phyloP scores from a whole-genome alignment of 2,113 vertebrate species.

The Scytalopus superciliaris region DNA sequence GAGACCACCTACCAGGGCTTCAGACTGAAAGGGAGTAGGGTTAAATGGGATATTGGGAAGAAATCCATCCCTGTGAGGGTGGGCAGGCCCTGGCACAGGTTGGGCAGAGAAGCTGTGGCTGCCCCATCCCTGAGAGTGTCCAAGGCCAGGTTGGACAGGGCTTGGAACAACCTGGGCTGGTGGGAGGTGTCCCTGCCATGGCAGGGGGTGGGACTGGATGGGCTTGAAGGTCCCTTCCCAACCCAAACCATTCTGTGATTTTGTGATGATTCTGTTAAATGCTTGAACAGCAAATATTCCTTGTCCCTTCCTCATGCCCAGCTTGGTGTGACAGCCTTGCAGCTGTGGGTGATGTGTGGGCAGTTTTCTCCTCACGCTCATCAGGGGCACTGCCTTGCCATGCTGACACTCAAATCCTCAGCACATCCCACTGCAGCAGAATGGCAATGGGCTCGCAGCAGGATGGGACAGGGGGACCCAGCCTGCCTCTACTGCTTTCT shows the following conservation, averaged over 20 bases:
- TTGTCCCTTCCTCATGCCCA: background rate
- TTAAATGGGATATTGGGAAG: background rate
- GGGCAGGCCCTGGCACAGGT: background rate
- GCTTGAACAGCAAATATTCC: background rate
- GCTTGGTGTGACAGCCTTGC: background rate
- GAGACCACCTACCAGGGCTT: background rate
- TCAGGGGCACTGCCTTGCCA: background rate
- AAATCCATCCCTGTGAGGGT: background rate
- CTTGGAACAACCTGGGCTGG: background rate
- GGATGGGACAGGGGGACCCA: background rate
- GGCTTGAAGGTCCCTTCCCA: background rate
- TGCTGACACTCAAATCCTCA: background rate
- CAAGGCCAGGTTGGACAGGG: background rate
- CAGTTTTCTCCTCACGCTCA: background rate
- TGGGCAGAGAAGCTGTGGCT: background rate
- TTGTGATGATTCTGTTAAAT: background rate
- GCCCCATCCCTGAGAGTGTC: background rate
- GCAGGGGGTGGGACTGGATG: background rate
- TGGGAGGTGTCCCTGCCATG: background rate
- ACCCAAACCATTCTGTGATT: background rate
- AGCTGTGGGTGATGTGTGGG: background rate
- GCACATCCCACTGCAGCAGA: background rate
- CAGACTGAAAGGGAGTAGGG: background rate
- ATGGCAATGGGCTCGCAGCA: background rate
- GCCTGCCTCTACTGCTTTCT: background rate